Base-by-base conservation (phyloP, 2,113 vertebrate species). In the Arothron firmamentum region DNA sequence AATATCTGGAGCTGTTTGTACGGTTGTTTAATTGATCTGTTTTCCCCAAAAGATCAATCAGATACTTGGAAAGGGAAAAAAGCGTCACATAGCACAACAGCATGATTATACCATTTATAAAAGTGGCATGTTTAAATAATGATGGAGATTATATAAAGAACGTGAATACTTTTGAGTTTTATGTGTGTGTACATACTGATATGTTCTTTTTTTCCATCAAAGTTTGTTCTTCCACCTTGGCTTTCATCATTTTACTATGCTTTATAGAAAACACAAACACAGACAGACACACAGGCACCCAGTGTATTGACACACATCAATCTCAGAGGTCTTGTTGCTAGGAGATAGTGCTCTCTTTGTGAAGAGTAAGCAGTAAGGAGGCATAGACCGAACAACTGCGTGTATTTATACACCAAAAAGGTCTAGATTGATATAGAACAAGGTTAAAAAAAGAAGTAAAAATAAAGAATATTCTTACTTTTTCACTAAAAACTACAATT, bases 281-380 rank as follows among this genome's bases (percentile, higher is more conserved):
- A 58, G 50, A 62, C 9, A 55, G 41, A 59, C 49, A 62, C 53
- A 65, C 9, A 56, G 23, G 56, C 57, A 62, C 43, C 55, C 42
- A 16, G 80, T 77, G 75, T 73, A 47, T 17, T n/a, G n/a, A 16
- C 63, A 75, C 74, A 77, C 70, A 80, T 83, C 70, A 65, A 65
- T 79, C 70, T 62, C 71, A 79, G 66, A 62, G 47, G 71, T 74
- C 83, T 83, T 79, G 83, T 85, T 85, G 83, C 83, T 85, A 85
- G 75, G 84, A 78, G 78, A 86, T 86, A 77, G 73, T 64, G 67
- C 75, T 69, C 80, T 85, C 83, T 85, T 85, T 82, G 70, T 77
- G 67, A 70, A 74, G 81, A 74, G 72, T 75, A 74, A 59, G 76
- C 45, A 9, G 45, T 17, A 7, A 47, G 11, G 17, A 60, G 19